A percentile compares a stretch with the other conserved stretches of the same genome.
Conservation (phyloP, 1,140 invertebrate genomes). For the Achroia grisella region DNA sequence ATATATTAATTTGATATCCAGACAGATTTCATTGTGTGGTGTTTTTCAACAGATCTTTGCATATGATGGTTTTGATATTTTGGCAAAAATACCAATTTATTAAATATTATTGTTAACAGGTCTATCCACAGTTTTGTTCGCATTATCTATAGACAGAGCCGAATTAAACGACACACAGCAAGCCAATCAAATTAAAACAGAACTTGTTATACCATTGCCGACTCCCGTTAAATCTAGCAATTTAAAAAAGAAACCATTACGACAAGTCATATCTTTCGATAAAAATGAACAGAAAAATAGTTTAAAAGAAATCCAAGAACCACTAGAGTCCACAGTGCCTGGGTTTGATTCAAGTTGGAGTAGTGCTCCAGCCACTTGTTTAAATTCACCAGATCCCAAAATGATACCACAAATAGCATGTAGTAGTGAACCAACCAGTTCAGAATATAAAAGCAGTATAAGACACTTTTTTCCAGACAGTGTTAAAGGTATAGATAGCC, state of each 20-base stretch:
- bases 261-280: slow-evolving; percentile 70
- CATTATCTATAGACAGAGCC: slow-evolving; percentile 89
- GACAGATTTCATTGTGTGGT: no score
- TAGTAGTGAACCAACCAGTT: slow-evolving; percentile 62
- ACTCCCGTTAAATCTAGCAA: slow-evolving; percentile 56
- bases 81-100: no score
- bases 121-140: slow-evolving; percentile 90
- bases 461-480: slow-evolving; percentile 66
- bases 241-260: slow-evolving; percentile 55
- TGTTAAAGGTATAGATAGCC: slow-evolving; percentile 58
- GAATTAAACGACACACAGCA: slow-evolving; percentile 81
- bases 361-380: slow-evolving; percentile 78
- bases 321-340: slow-evolving; percentile 21
- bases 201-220: slow-evolving; percentile 74
- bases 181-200: slow-evolving; percentile 61
- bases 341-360: slow-evolving; percentile 41
- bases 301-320: slow-evolving; percentile 25
- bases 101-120: slow-evolving; percentile 73
- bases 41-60: no score
- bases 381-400: slow-evolving; percentile 75
- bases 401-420: slow-evolving; percentile 35
- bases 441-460: slow-evolving; percentile 49
- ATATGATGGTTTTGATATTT: no score
- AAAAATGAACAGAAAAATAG: slow-evolving; percentile 61
- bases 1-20: no score